Evolutionary conservation across 2,797 vertebrate species (phyloP), one percentile per base, ranked within the genome.

Genomic region (Rhinophrynus dorsalis): DNA sequence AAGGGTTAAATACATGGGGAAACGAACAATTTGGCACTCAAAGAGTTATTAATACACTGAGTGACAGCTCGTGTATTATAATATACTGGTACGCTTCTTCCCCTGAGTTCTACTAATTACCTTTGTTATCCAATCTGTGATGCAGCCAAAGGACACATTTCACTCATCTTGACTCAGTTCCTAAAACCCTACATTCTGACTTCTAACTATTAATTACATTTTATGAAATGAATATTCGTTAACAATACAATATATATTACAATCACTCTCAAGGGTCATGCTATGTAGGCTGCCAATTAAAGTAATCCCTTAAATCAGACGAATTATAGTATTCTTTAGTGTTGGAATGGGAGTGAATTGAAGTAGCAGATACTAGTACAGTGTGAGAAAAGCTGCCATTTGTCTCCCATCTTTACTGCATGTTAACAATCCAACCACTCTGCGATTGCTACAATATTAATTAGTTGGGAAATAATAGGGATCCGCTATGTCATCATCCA

Each of bases 241-340:
- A 23, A 6, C 29, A 27, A 23, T 48, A 24, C 45, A 11, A n/a
- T 17, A 40, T 48, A 51, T 57, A 20, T 38, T 57, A 33, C 55
- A 24, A 18, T 24, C n/a, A 17, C 9, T 17, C 44, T 20, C 47
- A 12, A 4, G 27, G 38, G 35, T 20, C 24, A 42, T 42, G 27
- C n/a, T 11, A 1, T 45, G 33, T 20, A 47, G 32, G 47, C 52
- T 33, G 59, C 32, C 56, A 58, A 66, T 52, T 65, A 15, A n/a
- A 32, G 6, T 30, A 51, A 73, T 52, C 35, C 47, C 10, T 15
- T 26, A 50, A 40, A 48, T 30, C 23, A 32, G 6, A 20, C 30
- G 42, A 56, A 57, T 37, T 60, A 26, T 18, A 38, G 20, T 18
- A 26, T 33, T 20, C 17, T 9, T 37, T 21, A 61, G 2, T 32